Evolutionary conservation across 2,888 invertebrate genomes (phyloP), one percentile per base, ranked within the genome.

Genomic region (Prenolepis imparis): DNA sequence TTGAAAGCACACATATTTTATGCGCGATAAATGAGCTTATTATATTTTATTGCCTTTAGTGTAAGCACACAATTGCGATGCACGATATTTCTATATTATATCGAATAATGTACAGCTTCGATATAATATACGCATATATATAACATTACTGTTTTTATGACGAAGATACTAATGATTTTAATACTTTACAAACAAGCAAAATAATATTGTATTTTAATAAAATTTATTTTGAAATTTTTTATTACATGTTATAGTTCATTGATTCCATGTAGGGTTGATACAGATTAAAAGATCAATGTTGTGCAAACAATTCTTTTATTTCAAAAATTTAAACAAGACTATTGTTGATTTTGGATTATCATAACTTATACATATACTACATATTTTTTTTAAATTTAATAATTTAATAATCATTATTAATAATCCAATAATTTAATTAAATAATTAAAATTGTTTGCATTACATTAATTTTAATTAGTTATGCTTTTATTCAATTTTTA

Each of bases 61-160:
- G 6, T 44, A 72, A 72, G 72, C 48, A 78, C 32, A 78, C 72
- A 78, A 72, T 78, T 61, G 72, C 32, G 59, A 57, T 4, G 12
- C 36, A 70, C 59, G 70, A 78, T 78, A 78, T 78, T 78, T 78
- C 44, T 59, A 72, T 72, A 78, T 78, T 72, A 70, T 8, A 9
- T 11, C 21, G 32, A 59, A 78, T 57, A 70, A 78, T 59, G 15
- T 36, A 59, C 48, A 39, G 18, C 32, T n/a, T n/a, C 57, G 12
- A 24, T 32, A 70, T 72, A 78, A 80, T 75, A 32, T 12, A 67
- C n/a, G 1, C 28, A n/a, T 24, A 57, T 6, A 24, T 72, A 15
- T 77, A 21, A 21, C 6, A 70, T 78, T 70, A 44, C 44, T 28
- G 21, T 70, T 57, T 36, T 44, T 48, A 48, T 67, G 48, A 67